A percentile compares a stretch with the other conserved stretches of the same genome.
These are phyloP conservation scores for Thumatha senex DNA, from an alignment of 2,888 invertebrate genomes.

Conservation along the genomic window DNA sequence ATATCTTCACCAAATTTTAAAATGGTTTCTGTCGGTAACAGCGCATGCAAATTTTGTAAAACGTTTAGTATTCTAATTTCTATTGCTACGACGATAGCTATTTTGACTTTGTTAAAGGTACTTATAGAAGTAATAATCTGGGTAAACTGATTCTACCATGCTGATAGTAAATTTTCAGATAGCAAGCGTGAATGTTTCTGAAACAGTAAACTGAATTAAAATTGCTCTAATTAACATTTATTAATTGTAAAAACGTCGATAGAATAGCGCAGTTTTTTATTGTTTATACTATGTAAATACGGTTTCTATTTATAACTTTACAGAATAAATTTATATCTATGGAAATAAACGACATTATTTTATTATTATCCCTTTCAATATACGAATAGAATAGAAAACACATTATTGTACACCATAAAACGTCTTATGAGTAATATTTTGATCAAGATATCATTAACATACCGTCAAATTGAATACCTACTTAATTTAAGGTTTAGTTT, in stretches of 20 bases:
- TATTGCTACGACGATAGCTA: no score
- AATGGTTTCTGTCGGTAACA: no score
- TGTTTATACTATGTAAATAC: slow-evolving; percentile 67
- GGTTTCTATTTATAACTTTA: slow-evolving; percentile 73
- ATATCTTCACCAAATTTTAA: no score
- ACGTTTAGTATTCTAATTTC: no score
- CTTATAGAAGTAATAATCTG: background rate
- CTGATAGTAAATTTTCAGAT: background rate
- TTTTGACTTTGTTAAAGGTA: no score
- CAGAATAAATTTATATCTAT: slow-evolving; percentile 62
- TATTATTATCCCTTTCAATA: slow-evolving; percentile 5
- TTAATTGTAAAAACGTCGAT: slow-evolving; percentile 32
- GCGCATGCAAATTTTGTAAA: no score
- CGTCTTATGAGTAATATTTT: no score
- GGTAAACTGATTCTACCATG: background rate
- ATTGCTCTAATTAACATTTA: slow-evolving; percentile 22
- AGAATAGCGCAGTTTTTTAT: slow-evolving; percentile 58
- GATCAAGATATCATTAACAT: no score
- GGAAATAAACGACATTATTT: slow-evolving; percentile 26
- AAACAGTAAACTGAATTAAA: slow-evolving; percentile 4
- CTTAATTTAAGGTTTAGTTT: no score
- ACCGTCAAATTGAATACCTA: no score
- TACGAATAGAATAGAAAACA: no score
- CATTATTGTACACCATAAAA: no score
- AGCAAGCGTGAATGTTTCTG: slow-evolving; percentile 1